Evolutionary conservation across 2,113 vertebrate species (phyloP), one percentile per base, ranked within the genome.

Genomic region (Hyaena hyaena): DNA sequence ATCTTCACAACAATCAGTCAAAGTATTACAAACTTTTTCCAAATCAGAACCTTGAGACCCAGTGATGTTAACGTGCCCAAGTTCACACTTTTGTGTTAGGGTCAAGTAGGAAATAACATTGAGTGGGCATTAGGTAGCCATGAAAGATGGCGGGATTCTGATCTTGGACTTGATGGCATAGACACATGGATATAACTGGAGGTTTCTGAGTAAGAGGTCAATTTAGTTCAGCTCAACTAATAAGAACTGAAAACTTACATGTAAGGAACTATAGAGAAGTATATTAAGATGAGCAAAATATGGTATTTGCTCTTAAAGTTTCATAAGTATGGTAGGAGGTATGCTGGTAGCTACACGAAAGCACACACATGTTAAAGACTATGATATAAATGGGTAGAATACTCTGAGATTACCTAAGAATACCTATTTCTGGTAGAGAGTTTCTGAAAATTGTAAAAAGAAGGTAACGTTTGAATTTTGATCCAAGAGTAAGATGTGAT

Each of bases 1-100:
- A 73, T 93, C 39, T 76, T 95, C n/a, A 48, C 26, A 73, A 33
- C 7, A 85, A 39, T 76, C 93, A 90, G 96, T 92, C 58, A 74
- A 92, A 28, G 43, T 65, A 24, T 50, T 83, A 45, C 45, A 92
- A 28, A 85, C 28, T 71, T 66, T 68, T 63, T 96, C 28, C 15
- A 33, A 86, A 61, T 80, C 21, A 61, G 55, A 84, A 91, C 84
- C 69, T 28, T 7, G n/a, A 68, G 76, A 88, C 16, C 80, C 24
- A 89, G 86, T 66, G 39, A 94, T 69, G 10, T 61, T 55, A 73
- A 74, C 12, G 79, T 89, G n/a, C 14, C 55, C n/a, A 80, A n/a
- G 5, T 12, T 33, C 17, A 74, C 48, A 74, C 7, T 24, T 86
- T 82, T 45, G 24, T 48, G 31, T 79, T 79, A 26, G 26, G n/a